Percentiles rank a stretch among this genome's conserved stretches.
phyloP scores from a whole-genome alignment of 2,113 vertebrate genomes.

The Anhinga rufa region DNA sequence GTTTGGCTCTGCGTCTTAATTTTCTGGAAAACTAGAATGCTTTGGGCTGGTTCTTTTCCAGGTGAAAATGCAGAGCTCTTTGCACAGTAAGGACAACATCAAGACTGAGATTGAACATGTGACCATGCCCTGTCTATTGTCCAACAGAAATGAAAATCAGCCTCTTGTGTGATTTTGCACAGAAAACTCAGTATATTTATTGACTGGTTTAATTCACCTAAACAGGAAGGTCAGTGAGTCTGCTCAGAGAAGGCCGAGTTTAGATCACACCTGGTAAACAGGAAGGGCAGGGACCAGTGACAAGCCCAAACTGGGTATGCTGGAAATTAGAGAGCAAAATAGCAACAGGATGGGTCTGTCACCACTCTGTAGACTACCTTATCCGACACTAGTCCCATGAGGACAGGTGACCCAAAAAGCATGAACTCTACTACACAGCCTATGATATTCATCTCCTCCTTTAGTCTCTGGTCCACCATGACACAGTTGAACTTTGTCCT shows the following conservation, averaged over 20 bases:
- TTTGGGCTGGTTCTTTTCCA: neutral
- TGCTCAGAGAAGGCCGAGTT: neutral
- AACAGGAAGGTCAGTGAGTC: neutral
- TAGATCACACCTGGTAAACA: slow-evolving; percentile 31
- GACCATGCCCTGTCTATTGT: neutral
- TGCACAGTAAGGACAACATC: neutral
- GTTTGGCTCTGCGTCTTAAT: neutral
- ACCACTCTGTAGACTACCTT: neutral
- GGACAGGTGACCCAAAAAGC: neutral
- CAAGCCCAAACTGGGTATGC: neutral
- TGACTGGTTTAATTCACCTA: neutral
- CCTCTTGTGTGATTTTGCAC: neutral
- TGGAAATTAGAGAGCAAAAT: neutral
- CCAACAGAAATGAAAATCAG: neutral
- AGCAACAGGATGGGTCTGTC: slow-evolving; percentile 42
- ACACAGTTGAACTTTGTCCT: neutral
- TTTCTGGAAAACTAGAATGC: neutral
- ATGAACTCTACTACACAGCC: neutral
- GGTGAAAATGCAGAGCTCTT: neutral
- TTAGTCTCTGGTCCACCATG: neutral
- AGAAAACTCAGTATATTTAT: neutral
- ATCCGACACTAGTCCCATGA: neutral
- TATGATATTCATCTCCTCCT: neutral
- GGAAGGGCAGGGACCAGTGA: slow-evolving; percentile 33
- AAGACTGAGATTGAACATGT: neutral